Base-by-base conservation (phyloP, 2,888 invertebrate genomes). In the Leptinotarsa haldemani region DNA sequence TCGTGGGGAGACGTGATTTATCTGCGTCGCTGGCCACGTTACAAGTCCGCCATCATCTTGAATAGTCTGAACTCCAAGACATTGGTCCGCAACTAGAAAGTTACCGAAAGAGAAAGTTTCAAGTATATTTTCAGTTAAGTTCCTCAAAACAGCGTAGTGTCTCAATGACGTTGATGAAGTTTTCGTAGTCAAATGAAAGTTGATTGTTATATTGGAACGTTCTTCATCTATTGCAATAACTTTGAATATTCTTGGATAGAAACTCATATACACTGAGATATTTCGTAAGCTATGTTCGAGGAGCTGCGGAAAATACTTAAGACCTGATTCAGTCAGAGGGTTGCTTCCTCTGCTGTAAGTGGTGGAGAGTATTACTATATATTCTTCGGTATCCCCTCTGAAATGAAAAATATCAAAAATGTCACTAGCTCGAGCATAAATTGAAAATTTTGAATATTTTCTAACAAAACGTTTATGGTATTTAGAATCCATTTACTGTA, bases 221-320 rank as follows among this genome's bases (percentile, higher is more conserved):
- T 48, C 18, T 61, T 80, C 80, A 65, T 83, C 78, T 5, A 84
- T 65, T 7, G 73, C 69, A 18, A 76, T 30, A n/a, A 84, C 78
- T 74, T 81, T 80, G 68, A 78, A 80, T 18, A 83, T 77, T 69
- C 84, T 74, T 7, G 80, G 76, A 47, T 72, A 73, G 66, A 80
- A 79, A 22, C 72, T 71, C 5, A 74, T 25, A 30, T 69, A 73
- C 13, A 12, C 16, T 18, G 70, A 70, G 63, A 76, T 9, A 16
- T 16, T 25, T 16, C 13, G 22, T 46, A 64, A 46, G 40, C 64
- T 56, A 52, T 70, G 61, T 46, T 67, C 53, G 5, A 69, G 66
- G 71, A 78, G 64, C 63, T 77, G 61, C 75, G 74, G 16, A 75
- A 75, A 53, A 77, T 70, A 46, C 71, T 76, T 75, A 0, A 81